Evolutionary conservation across 2,113 vertebrate genomes (phyloP).

Genomic region (Mesoclemmys tuberculata): DNA sequence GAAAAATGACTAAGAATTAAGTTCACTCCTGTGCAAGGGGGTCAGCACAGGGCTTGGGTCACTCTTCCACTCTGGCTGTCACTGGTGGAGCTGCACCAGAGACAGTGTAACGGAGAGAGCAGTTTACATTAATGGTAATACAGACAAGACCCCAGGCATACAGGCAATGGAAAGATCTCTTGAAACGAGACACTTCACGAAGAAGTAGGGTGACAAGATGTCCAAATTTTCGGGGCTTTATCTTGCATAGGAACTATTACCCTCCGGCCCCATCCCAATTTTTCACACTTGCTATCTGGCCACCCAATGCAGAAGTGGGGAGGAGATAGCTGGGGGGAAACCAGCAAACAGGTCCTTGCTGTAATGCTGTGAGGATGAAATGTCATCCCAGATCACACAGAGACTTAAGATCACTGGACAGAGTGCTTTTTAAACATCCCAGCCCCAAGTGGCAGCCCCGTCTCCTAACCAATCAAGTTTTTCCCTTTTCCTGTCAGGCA

Average conservation of each 20-base stretch:
- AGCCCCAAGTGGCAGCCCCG: conserved; percentile 11
- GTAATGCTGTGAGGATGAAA: background rate
- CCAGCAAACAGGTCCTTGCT: background rate
- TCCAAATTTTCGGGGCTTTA: too few relatives aligned
- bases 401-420: background rate
- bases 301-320: background rate
- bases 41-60: background rate
- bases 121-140: background rate
- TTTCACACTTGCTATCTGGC: too few relatives aligned
- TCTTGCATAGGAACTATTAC: too few relatives aligned
- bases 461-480: conserved; percentile 39
- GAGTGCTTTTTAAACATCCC: conserved; percentile 14
- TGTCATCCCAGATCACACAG: conserved; percentile 14
- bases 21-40: background rate
- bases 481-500: conserved; percentile 37
- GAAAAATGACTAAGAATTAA: background rate
- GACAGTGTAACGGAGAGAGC: background rate
- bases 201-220: background rate
- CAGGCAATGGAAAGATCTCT: background rate
- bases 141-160: background rate
- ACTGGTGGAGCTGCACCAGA: background rate
- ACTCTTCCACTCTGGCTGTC: background rate
- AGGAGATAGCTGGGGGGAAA: accelerated
- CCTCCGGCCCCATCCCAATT: too few relatives aligned
- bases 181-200: background rate